Evolutionary conservation across 2,888 invertebrate species (phyloP).

Genomic region (Synanthedon tipuliformis): DNA sequence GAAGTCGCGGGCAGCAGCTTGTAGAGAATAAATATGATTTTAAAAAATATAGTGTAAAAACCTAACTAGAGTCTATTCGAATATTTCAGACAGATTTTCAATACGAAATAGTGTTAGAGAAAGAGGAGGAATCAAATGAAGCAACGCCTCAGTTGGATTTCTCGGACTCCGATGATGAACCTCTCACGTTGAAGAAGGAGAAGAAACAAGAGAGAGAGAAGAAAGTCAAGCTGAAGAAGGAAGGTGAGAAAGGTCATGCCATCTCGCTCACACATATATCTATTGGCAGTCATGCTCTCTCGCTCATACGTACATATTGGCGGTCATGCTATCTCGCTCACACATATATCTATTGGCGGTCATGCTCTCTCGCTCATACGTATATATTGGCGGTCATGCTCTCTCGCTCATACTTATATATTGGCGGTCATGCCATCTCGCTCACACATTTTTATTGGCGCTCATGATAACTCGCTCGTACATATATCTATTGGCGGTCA

Average conservation of each 20-base stretch:
- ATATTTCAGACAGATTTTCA: constrained; percentile 3
- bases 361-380: too few relatives aligned
- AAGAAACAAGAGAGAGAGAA: constrained; percentile 6
- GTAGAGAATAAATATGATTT: not conserved
- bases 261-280: too few relatives aligned
- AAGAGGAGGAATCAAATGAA: constrained; percentile 9
- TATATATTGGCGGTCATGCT: too few relatives aligned
- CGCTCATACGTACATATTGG: too few relatives aligned
- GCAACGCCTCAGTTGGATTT: constrained; percentile 16
- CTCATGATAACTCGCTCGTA: too few relatives aligned
- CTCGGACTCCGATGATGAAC: constrained; percentile 48
- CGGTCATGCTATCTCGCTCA: too few relatives aligned
- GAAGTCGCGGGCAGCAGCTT: not conserved
- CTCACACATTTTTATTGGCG: too few relatives aligned
- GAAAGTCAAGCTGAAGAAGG: constrained; percentile 6
- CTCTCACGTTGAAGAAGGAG: constrained; percentile 21
- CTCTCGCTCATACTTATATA: too few relatives aligned
- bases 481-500: too few relatives aligned
- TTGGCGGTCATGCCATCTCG: too few relatives aligned
- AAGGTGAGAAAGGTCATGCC: constrained; percentile 3
- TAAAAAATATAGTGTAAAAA: not conserved
- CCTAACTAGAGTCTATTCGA: constrained; percentile 7
- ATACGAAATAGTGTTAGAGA: constrained; percentile 6
- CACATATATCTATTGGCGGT: too few relatives aligned
- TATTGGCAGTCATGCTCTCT: too few relatives aligned